phyloP scores from a whole-genome alignment of 1,140 invertebrate genomes.

The Heterodera schachtii region DNA sequence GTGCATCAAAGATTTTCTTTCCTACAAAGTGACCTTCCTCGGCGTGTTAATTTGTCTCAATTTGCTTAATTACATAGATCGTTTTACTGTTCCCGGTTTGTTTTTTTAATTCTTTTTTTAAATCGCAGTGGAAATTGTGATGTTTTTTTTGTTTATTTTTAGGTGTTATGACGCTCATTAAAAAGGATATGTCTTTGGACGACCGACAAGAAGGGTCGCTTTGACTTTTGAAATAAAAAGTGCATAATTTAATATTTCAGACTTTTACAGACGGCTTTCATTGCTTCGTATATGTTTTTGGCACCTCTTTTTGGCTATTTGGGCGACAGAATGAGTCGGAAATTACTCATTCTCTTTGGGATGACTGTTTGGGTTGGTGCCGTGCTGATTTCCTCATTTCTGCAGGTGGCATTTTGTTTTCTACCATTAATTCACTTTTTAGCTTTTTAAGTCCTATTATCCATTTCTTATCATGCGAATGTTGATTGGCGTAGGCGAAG shows the following conservation, averaged over 20 bases:
- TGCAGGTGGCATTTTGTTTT: slow-evolving; percentile 20
- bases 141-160: too few species aligned
- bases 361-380: slow-evolving; percentile 89
- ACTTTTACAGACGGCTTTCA: slow-evolving; percentile 85
- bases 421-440: neutral
- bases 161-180: slow-evolving; percentile 5
- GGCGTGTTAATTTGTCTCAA: slow-evolving; percentile 27
- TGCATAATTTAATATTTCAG: neutral
- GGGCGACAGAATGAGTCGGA: slow-evolving; percentile 86
- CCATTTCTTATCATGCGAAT: slow-evolving; percentile 85
- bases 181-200: neutral
- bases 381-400: slow-evolving; percentile 83
- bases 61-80: slow-evolving; percentile 33
- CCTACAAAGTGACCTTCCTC: slow-evolving; percentile 6
- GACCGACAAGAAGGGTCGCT: slow-evolving; percentile 8
- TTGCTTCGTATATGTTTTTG: slow-evolving; percentile 77
- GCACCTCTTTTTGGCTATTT: slow-evolving; percentile 95
- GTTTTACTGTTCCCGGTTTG: slow-evolving; percentile 25
- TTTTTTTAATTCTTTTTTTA: too few species aligned
- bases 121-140: too few species aligned
- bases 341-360: slow-evolving; percentile 84
- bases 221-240: neutral
- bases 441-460: slow-evolving; percentile 72
- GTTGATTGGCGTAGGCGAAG: slow-evolving; percentile 94
- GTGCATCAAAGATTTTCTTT: too few species aligned